Evolutionary conservation across 1,140 invertebrate species (phyloP).

Genomic region (Pectinophora gossypiella): DNA sequence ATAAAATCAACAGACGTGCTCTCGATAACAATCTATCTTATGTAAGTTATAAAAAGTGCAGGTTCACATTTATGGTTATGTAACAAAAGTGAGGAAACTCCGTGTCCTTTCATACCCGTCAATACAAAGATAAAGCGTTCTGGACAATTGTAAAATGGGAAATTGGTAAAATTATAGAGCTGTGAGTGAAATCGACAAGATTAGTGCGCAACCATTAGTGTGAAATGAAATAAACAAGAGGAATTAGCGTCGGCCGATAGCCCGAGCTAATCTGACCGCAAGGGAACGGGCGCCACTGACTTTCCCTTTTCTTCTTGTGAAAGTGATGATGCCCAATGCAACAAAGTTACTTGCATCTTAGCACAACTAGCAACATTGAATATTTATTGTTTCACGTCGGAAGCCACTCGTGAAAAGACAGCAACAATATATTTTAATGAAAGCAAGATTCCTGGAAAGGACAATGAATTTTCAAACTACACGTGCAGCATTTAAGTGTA

Average conservation of each 20-base stretch:
- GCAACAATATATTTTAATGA: too few relatives aligned
- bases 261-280: constrained; percentile 61
- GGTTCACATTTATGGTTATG: constrained; percentile 16
- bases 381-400: not conserved
- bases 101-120: not conserved
- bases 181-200: constrained; percentile 40
- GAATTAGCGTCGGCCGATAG: constrained; percentile 59
- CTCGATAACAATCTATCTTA: constrained; percentile 45
- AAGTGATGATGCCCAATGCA: constrained; percentile 68
- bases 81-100: constrained; percentile 8
- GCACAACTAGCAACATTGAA: not conserved
- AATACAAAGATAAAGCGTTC: not conserved
- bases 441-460: too few relatives aligned
- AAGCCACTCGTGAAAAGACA: not conserved
- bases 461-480: too few relatives aligned
- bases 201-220: constrained; percentile 47
- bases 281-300: constrained; percentile 60
- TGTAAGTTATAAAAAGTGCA: constrained; percentile 28
- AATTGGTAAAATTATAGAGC: constrained; percentile 21
- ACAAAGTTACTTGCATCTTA: constrained; percentile 54
- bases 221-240: constrained; percentile 64
- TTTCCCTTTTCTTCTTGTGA: constrained; percentile 72
- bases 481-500: constrained; percentile 28
- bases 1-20: constrained; percentile 53
- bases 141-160: constrained; percentile 4